These are phyloP conservation scores for Arrhamphus sclerolepis DNA, from an alignment of 2,797 vertebrate species.

Conservation along the genomic window DNA sequence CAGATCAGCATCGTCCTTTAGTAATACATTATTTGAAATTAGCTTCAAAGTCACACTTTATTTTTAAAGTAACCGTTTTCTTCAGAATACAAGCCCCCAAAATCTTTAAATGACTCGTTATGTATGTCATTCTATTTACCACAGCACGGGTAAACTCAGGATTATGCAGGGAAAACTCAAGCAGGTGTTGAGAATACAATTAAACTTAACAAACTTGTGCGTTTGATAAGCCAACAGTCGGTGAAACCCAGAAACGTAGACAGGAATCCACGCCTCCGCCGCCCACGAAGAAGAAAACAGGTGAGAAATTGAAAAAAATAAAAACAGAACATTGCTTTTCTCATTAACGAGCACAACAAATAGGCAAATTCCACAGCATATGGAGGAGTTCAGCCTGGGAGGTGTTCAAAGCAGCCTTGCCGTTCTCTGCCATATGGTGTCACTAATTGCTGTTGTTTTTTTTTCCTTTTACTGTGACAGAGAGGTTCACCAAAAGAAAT, in stretches of 20 bases:
- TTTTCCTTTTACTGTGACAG: slow-evolving; percentile 67
- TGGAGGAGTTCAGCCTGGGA: slow-evolving; percentile 81
- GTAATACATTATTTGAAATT: slow-evolving; percentile 15
- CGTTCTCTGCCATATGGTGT: slow-evolving; percentile 82
- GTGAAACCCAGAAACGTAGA: slow-evolving; percentile 34
- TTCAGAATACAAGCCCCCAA: too few relatives aligned
- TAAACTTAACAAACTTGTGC: slow-evolving; percentile 24
- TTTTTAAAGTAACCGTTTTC: background rate
- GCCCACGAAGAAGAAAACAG: slow-evolving; percentile 52
- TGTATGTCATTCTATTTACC: too few relatives aligned
- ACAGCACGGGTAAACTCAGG: too few relatives aligned
- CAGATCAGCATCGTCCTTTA: slow-evolving; percentile 18
- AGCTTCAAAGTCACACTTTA: slow-evolving; percentile 9
- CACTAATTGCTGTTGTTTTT: slow-evolving; percentile 82
- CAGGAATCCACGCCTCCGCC: slow-evolving; percentile 32
- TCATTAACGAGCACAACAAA: slow-evolving; percentile 79
- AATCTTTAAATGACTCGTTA: too few relatives aligned
- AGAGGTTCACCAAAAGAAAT: slow-evolving; percentile 69
- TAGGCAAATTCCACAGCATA: slow-evolving; percentile 80
- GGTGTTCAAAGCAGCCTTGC: slow-evolving; percentile 77
- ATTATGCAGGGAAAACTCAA: slow-evolving; percentile 27
- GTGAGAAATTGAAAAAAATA: slow-evolving; percentile 59
- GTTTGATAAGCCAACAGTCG: slow-evolving; percentile 37
- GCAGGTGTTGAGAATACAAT: slow-evolving; percentile 50
- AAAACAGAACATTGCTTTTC: slow-evolving; percentile 56